Conservation (phyloP, 2,888 invertebrate genomes). For the Zhuqinia jingwanae region DNA sequence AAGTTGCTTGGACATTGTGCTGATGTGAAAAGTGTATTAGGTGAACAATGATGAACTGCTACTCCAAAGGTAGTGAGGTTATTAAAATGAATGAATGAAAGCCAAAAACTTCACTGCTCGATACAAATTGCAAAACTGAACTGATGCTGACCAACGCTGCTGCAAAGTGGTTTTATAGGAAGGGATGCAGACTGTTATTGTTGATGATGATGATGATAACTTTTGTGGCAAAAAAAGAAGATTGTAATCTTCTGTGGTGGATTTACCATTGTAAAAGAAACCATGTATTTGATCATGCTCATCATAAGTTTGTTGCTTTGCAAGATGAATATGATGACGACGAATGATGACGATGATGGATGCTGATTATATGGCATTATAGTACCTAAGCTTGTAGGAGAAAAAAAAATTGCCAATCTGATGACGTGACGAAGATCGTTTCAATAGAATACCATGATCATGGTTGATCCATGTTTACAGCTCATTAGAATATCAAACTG, state of each 20-base stretch:
- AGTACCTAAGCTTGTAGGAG: conserved; percentile 47
- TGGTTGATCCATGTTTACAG: conserved; percentile 36
- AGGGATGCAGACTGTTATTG: conserved; percentile 42
- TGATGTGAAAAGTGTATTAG: neutral
- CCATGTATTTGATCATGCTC: conserved; percentile 23
- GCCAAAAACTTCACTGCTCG: conserved; percentile 15
- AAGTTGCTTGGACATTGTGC: conserved; percentile 40
- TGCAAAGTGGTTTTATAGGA: conserved; percentile 70
- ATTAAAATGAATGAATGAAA: neutral
- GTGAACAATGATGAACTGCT: conserved; percentile 33
- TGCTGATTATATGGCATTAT: conserved; percentile 48
- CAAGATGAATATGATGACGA: conserved; percentile 38
- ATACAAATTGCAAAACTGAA: conserved; percentile 61
- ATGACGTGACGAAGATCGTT: conserved; percentile 44
- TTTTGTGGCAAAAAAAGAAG: conserved; percentile 16
- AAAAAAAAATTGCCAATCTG: conserved; percentile 33
- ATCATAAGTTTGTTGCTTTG: neutral
- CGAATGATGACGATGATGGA: conserved; percentile 35
- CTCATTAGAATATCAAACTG: conserved; percentile 48
- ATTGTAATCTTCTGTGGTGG: conserved; percentile 4
- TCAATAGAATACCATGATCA: neutral
- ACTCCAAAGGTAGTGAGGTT: neutral
- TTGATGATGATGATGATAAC: conserved; percentile 13
- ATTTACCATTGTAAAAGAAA: conserved; percentile 27
- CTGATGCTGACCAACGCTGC: conserved; percentile 31